Evolutionary conservation across 2,888 invertebrate species (phyloP), one percentile per base, ranked within the genome.

Genomic region (Ellobium chinense): DNA sequence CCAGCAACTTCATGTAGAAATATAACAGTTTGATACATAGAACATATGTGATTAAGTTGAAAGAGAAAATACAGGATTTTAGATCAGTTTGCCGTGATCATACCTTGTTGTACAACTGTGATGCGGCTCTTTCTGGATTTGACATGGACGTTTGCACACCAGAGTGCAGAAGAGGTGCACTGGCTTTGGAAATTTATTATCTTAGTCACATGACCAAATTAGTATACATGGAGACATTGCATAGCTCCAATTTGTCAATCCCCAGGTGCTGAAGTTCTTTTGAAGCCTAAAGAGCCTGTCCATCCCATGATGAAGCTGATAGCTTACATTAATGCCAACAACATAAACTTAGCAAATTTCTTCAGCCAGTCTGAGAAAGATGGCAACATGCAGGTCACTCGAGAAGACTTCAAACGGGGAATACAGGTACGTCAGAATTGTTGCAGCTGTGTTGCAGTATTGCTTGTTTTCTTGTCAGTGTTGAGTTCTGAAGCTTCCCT

Each of bases 311-410:
- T 90, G 3, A 92, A 92, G 85, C 87, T 93, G 29, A 87, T 86
- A 60, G 89, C 91, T 81, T 93, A 91, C 85, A 91, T 93, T 24
- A 89, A 89, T 72, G 90, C 92, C 82, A 87, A 92, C 84, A 90
- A 91, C 77, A 86, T 92, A 1, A 85, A 90, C 60, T 85, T 92
- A 18, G 88, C 92, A 1, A 92, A 92, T 82, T 92, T 92, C 87
- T 93, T 93, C 87, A 91, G 91, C 82, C 89, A 89, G 84, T 91
- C 92, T 86, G 92, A 93, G 84, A 90, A 91, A 69, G 92, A 92
- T 81, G 88, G 88, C 58, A 92, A 90, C 79, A 92, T 92, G 92
- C 91, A 91, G 82, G 90, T 93, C 4, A 90, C 92, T 0, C 86
- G 89, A 66, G 90, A 91, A 54, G 92, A 92, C 81, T 93, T 93